Conservation (phyloP, 2,113 vertebrate species). For the Otis tarda region DNA sequence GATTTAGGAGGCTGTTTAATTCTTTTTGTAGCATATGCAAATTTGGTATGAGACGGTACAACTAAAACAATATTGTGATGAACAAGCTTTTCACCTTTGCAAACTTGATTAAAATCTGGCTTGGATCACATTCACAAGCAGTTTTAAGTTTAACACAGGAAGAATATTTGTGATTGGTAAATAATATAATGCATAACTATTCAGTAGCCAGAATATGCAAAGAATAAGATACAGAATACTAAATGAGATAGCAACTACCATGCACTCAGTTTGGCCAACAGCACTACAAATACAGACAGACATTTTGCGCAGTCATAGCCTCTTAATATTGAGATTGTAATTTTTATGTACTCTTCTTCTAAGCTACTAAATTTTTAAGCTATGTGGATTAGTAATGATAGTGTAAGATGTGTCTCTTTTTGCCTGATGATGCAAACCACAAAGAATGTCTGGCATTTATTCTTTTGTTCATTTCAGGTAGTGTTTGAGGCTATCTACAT, state of each 20-base stretch:
- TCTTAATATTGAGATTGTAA: neutral
- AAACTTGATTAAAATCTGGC: neutral
- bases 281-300: neutral
- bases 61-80: neutral
- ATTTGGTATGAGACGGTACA: neutral
- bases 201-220: neutral
- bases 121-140: neutral
- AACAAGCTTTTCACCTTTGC: neutral
- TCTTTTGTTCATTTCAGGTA: neutral
- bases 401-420: neutral
- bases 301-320: neutral
- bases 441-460: neutral
- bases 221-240: neutral
- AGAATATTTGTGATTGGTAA: neutral
- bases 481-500: neutral
- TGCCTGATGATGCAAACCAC: neutral
- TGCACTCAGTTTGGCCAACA: neutral
- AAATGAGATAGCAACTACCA: neutral
- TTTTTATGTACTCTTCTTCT: neutral
- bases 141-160: neutral
- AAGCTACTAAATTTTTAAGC: neutral
- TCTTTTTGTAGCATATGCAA: neutral
- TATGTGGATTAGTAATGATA: neutral
- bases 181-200: neutral
- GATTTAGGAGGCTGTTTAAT: neutral